Evolutionary conservation across 2,113 vertebrate species (phyloP), one percentile per base, ranked within the genome.

Genomic region (Sebastes schlegelii): DNA sequence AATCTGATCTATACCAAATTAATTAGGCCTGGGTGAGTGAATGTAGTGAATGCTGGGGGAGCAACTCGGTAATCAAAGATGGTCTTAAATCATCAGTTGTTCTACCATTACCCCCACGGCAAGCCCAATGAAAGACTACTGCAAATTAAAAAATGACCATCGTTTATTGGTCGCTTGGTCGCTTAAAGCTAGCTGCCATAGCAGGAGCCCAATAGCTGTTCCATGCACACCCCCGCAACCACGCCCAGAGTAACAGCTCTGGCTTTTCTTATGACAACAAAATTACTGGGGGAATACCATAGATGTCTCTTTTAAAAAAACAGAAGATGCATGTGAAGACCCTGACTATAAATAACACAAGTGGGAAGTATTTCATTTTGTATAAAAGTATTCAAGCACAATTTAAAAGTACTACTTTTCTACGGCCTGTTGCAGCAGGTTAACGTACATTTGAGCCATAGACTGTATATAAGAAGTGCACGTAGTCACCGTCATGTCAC

Each of bases 1-100:
- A 79, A 91, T 83, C 78, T 80, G 89, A 91, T 89, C 87, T 89
- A 83, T 77, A 88, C 66, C 79, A 82, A 90, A 92, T 89, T 74
- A 92, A 93, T 92, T 91, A 91, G 26, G 57, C 70, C 77, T 19
- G 64, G 67, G 66, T 86, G 73, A 90, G 19, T 67, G 70, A 79
- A 86, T 77, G 72, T 42, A 74, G 68, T 55, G 62, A 89, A 90
- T 83, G 73, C 74, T 88, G 69, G 68, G 80, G 79, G 73, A 91
- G 77, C 61, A 54, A 83, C 71, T 26, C 48, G 49, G 72, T 83
- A 92, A 92, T 94, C 85, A 92, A 90, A 91, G 86, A 90, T 79
- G 67, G 84, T 81, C 83, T 89, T 91, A 76, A 89, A 84, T 84
- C 80, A 89, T 90, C 78, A 75, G 79, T 85, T 88, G 86, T 86